A percentile compares a stretch with the other conserved stretches of the same genome.
Evolutionary conservation across 2,113 vertebrate genomes (phyloP).

Genomic region (Neotoma lepida): DNA sequence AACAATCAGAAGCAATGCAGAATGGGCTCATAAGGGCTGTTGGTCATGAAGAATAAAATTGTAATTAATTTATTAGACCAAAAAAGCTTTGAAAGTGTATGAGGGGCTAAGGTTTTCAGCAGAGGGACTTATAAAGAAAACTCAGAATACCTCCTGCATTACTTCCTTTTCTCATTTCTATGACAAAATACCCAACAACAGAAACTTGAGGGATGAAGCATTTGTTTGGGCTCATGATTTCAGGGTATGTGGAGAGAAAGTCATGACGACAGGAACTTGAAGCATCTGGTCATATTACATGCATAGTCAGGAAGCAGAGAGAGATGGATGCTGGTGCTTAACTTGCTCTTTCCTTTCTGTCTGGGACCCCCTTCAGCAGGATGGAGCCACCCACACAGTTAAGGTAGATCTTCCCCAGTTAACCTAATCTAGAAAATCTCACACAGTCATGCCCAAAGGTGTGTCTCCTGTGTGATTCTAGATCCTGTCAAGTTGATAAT

Average conservation of each 20-base stretch:
- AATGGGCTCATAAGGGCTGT: neutral
- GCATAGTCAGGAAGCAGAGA: neutral
- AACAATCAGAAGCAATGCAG: neutral
- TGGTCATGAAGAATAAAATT: neutral
- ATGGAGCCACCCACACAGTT: neutral
- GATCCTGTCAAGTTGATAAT: neutral
- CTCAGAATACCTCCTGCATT: neutral
- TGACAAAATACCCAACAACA: neutral
- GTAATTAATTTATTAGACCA: neutral
- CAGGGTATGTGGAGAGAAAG: neutral
- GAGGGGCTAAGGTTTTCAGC: neutral
- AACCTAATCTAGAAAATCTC: neutral
- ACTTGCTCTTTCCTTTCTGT: neutral
- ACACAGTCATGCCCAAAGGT: neutral
- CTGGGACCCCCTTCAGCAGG: neutral
- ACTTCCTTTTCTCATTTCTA: neutral
- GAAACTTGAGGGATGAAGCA: neutral
- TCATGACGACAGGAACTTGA: neutral
- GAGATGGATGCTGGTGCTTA: neutral
- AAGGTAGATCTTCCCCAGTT: neutral
- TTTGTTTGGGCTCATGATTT: neutral
- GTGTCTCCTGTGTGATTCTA: neutral
- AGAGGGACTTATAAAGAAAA: neutral
- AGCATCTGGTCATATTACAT: neutral
- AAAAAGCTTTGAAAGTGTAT: neutral